Percentiles rank a stretch among this genome's conserved stretches.
These are phyloP conservation scores for Lampropteryx suffumata DNA, from an alignment of 2,888 invertebrate genomes.

Conservation along the genomic window DNA sequence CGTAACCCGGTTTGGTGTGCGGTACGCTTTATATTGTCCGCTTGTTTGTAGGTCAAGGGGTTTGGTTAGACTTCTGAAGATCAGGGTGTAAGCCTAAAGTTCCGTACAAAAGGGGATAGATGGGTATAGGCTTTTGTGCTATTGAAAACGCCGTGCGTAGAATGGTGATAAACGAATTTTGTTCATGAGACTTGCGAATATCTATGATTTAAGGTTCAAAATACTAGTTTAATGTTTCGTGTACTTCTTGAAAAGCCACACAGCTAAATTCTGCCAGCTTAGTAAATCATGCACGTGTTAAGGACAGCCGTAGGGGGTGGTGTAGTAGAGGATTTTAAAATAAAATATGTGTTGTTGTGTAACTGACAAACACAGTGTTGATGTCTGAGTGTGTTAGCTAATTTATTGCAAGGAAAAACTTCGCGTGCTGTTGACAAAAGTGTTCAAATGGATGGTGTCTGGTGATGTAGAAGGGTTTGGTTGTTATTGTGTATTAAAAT, in stretches of 20 bases:
- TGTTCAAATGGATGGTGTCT: constrained; percentile 15
- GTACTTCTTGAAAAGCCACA: too few species aligned
- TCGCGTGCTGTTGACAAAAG: constrained; percentile 9
- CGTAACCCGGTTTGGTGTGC: too few species aligned
- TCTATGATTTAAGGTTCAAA: too few species aligned
- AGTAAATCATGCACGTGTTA: too few species aligned
- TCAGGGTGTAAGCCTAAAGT: constrained; percentile 6
- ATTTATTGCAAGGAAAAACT: not conserved
- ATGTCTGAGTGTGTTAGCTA: not conserved
- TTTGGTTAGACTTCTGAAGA: constrained; percentile 16
- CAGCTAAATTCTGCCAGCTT: too few species aligned
- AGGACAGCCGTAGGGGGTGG: too few species aligned
- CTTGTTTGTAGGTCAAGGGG: constrained; percentile 25
- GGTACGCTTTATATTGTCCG: too few species aligned
- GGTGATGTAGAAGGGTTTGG: too few species aligned
- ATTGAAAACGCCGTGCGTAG: not conserved
- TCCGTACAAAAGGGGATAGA: constrained; percentile 7
- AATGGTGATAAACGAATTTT: not conserved
- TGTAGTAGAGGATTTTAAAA: not conserved
- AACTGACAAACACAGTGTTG: not conserved
- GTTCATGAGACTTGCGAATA: too few species aligned
- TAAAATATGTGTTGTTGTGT: not conserved
- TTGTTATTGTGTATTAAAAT: too few species aligned
- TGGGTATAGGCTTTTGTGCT: constrained; percentile 6
- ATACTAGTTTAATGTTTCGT: too few species aligned